These are phyloP conservation scores for Scleropages formosus DNA, from an alignment of 2,797 vertebrate species.

Conservation along the genomic window DNA sequence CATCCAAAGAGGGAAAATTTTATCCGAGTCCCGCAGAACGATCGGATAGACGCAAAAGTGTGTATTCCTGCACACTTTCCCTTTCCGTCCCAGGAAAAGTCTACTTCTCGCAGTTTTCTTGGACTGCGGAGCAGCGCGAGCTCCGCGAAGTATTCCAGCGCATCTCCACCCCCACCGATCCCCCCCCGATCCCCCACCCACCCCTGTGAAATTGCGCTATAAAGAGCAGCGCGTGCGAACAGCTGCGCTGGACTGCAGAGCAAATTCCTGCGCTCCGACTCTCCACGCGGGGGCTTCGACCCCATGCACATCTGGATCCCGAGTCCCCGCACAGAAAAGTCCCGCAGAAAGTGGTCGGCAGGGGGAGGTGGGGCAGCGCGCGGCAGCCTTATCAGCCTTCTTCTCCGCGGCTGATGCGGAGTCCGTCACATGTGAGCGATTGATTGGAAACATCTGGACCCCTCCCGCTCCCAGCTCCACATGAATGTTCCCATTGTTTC, in stretches of 20 bases:
- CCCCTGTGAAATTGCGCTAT: neutral
- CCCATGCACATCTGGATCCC: slow-evolving; percentile 68
- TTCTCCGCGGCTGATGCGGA: slow-evolving; percentile 33
- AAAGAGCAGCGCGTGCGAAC: slow-evolving; percentile 36
- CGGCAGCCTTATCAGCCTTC: slow-evolving; percentile 39
- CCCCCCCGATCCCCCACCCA: no score
- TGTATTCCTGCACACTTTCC: no score
- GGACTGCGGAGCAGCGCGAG: no score
- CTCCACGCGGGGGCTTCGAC: slow-evolving; percentile 41
- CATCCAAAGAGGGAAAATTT: no score
- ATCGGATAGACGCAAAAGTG: no score
- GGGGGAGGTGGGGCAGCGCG: slow-evolving; percentile 14
- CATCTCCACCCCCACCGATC: no score
- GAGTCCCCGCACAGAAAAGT: slow-evolving; percentile 68
- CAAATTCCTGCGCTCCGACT: slow-evolving; percentile 38
- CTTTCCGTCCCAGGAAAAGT: no score
- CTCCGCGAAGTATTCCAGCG: no score
- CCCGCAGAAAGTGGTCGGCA: slow-evolving; percentile 47
- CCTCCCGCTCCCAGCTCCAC: slow-evolving; percentile 16
- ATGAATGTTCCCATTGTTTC: slow-evolving; percentile 58
- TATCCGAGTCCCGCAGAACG: no score
- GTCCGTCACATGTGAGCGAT: slow-evolving; percentile 64
- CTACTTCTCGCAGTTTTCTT: no score
- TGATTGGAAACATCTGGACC: slow-evolving; percentile 74
- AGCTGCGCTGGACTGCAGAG: slow-evolving; percentile 39